A percentile compares a stretch with the other conserved stretches of the same genome.
Evolutionary conservation across 2,113 vertebrate genomes (phyloP).

Genomic region (Heliornis fulica): DNA sequence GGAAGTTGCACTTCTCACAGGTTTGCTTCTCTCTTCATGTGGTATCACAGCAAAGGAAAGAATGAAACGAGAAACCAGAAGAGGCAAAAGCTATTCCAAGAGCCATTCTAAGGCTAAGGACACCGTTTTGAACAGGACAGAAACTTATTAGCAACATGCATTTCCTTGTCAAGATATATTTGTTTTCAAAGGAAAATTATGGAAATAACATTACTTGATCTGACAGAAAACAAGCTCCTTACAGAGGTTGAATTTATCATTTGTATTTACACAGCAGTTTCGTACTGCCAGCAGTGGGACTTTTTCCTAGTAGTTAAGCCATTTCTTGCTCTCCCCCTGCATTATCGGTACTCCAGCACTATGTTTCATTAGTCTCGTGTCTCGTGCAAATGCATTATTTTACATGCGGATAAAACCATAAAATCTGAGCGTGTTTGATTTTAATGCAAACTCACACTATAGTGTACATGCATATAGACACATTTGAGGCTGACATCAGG

Average conservation of each 20-base stretch:
- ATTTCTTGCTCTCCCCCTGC: background rate
- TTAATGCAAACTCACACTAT: background rate
- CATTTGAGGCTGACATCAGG: background rate
- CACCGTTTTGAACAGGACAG: background rate
- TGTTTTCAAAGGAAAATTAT: background rate
- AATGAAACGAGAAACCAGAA: background rate
- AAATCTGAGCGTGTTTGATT: background rate
- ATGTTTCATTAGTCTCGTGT: background rate
- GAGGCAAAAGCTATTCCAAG: background rate
- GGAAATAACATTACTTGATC: background rate
- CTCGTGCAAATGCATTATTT: background rate
- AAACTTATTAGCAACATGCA: background rate
- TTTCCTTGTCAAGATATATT: background rate
- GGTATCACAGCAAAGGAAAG: background rate
- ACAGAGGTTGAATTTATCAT: background rate
- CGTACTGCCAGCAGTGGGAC: background rate
- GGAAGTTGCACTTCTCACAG: background rate
- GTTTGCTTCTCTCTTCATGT: background rate
- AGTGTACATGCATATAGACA: rapidly evolving
- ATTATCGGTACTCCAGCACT: background rate
- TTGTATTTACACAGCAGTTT: background rate
- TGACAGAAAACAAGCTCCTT: background rate
- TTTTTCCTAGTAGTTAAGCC: background rate
- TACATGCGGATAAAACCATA: background rate
- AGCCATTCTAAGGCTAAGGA: background rate